Evolutionary conservation across 2,888 invertebrate species (phyloP).

Genomic region (Phortica magna): DNA sequence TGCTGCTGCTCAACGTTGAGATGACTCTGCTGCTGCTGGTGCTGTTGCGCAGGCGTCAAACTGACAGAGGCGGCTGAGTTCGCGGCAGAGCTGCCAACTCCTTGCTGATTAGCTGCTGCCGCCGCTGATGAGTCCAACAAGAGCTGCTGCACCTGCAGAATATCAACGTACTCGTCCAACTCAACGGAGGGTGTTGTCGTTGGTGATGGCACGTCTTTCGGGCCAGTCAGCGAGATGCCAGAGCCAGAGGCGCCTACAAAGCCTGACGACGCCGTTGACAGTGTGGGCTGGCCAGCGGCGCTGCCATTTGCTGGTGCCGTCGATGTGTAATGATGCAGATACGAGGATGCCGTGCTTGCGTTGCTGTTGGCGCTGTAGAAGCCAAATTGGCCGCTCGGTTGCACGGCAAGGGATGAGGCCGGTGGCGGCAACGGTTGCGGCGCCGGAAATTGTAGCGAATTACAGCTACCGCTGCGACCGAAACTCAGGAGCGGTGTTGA

Average conservation of each 20-base stretch:
- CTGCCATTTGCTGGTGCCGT: constrained; percentile 32
- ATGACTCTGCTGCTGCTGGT: constrained; percentile 62
- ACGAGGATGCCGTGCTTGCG: constrained; percentile 36
- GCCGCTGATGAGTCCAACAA: constrained; percentile 80
- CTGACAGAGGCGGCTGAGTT: background rate
- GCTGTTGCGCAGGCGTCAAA: constrained; percentile 31
- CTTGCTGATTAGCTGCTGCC: constrained; percentile 47
- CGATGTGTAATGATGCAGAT: constrained; percentile 24
- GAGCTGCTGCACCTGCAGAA: constrained; percentile 88
- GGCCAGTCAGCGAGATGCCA: constrained; percentile 11
- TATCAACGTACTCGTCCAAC: constrained; percentile 89
- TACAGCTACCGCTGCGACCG: constrained; percentile 45
- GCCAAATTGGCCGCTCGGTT: constrained; percentile 51
- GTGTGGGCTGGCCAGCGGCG: constrained; percentile 6
- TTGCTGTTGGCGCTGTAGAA: constrained; percentile 51
- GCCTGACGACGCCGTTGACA: constrained; percentile 28
- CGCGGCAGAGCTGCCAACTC: constrained; percentile 2
- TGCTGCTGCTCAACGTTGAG: constrained; percentile 11
- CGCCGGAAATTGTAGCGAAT: constrained; percentile 59
- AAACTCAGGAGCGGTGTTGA: constrained; percentile 68
- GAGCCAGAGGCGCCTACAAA: constrained; percentile 28
- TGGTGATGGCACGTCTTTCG: too few relatives aligned
- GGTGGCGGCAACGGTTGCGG: constrained; percentile 55
- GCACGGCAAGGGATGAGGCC: constrained; percentile 50
- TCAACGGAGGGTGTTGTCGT: constrained; percentile 55